phyloP scores from a whole-genome alignment of 2,888 invertebrate genomes.

The Andrena hattorfiana region DNA sequence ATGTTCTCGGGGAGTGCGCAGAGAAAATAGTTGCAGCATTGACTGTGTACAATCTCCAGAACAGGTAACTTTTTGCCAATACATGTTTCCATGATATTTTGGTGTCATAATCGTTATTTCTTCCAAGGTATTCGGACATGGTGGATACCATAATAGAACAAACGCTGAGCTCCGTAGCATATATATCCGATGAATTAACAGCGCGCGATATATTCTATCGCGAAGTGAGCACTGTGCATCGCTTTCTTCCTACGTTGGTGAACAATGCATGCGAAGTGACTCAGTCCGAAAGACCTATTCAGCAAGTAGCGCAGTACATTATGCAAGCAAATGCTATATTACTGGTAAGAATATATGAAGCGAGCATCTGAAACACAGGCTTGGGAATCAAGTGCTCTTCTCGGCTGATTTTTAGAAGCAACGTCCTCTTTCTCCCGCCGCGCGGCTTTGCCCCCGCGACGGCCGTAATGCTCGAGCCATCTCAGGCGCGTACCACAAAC shows the following conservation, averaged over 20 bases:
- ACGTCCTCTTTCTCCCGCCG: no score
- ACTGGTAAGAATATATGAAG: slow-evolving; percentile 74
- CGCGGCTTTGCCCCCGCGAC: no score
- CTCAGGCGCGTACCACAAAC: no score
- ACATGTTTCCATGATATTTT: neutral
- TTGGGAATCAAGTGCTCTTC: no score
- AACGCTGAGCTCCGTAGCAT: slow-evolving; percentile 77
- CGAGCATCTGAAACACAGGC: no score
- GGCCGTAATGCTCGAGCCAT: no score
- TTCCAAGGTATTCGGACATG: slow-evolving; percentile 77
- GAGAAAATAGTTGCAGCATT: slow-evolving; percentile 93
- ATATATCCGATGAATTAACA: slow-evolving; percentile 86
- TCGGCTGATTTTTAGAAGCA: no score
- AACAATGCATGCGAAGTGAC: slow-evolving; percentile 88
- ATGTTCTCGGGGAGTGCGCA: slow-evolving; percentile 89
- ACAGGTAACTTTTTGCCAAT: slow-evolving; percentile 84
- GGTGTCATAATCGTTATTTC: neutral
- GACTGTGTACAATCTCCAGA: slow-evolving; percentile 89
- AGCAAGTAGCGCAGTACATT: slow-evolving; percentile 86
- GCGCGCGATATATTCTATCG: slow-evolving; percentile 92
- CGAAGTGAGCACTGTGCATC: slow-evolving; percentile 89
- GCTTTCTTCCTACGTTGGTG: slow-evolving; percentile 88
- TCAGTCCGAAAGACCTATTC: slow-evolving; percentile 87
- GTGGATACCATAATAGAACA: slow-evolving; percentile 78
- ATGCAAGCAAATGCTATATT: slow-evolving; percentile 81